Evolutionary conservation across 92 coral and sea anemone species (phyloP), one percentile per base, ranked within the genome.

Genomic region (Ricordea florida): DNA sequence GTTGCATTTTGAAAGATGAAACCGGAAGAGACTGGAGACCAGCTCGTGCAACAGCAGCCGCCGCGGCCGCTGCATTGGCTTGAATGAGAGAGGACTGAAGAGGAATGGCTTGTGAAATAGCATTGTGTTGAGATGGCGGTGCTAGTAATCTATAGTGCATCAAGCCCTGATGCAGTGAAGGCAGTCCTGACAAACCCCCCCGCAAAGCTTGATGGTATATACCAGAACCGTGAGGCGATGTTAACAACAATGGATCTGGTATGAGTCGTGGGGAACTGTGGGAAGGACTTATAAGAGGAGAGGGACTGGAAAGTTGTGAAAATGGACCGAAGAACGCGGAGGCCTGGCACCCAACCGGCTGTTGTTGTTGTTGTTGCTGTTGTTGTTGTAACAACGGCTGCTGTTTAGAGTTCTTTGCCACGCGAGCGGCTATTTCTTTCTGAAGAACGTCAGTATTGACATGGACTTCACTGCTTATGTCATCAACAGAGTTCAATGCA

Each of bases 181-280:
- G 84, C 20, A 87, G 67, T 6, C 87, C 85, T 31, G 76, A 55
- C 35, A 69, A 22, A 24, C 62, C 41, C 10, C 66, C 87, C 14
- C 92, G 85, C 31, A 90, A 79, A 20, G 97, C 97, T 62, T 83
- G 97, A 76, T 91, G 97, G 82, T 91, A 91, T 18, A 91, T 86
- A 37, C 71, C 84, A 13, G 97, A 44, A 3, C 80, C 85, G 50
- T 86, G 96, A 31, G 89, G 87, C 4, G 73, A 82, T 2, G 90
- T 67, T 16, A 91, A 78, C 57, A 91, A 48, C 36, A 87, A 67
- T 7, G 90, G 86, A 46, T 91, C 97, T 70, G 97, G 85, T 56
- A 86, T 65, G 9, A 91, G 76, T 69, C 97, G 66, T 18, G 97
- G 90, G 17, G 93, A 87, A 36, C 70, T 73, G 53, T 84, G 90